A percentile compares a stretch with the other conserved stretches of the same genome.
Conservation (phyloP, 2,888 invertebrate species). For the Agrotis ipsilon region DNA sequence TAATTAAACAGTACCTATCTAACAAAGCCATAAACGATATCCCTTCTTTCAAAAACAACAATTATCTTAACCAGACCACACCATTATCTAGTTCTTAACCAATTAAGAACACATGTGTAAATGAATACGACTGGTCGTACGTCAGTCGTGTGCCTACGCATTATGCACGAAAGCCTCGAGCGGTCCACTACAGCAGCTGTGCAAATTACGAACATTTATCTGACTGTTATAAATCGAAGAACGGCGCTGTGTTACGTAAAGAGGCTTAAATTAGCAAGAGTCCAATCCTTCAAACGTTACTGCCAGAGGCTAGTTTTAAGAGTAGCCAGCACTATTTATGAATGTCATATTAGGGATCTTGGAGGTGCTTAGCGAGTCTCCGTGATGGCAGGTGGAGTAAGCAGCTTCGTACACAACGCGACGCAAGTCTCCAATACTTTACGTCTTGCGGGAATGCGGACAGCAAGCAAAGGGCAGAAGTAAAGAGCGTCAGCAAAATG, state of each 20-base stretch:
- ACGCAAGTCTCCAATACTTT: too few relatives aligned
- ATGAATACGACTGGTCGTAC: constrained; percentile 36
- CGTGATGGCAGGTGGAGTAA: too few relatives aligned
- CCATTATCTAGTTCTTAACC: constrained; percentile 15
- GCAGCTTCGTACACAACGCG: too few relatives aligned
- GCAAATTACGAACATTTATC: constrained; percentile 58
- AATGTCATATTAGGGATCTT: constrained; percentile 11
- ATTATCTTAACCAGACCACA: constrained; percentile 1
- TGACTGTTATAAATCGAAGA: constrained; percentile 54
- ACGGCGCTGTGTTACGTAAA: constrained; percentile 32
- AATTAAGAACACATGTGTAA: constrained; percentile 53
- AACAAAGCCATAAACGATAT: neutral
- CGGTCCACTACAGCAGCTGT: constrained; percentile 48
- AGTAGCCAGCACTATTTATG: neutral
- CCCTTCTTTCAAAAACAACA: neutral
- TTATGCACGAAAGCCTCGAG: constrained; percentile 33
- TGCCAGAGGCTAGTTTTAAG: neutral
- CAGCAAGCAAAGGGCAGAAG: too few relatives aligned
- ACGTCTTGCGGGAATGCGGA: too few relatives aligned
- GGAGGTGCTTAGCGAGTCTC: too few relatives aligned
- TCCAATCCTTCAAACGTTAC: constrained; percentile 19
- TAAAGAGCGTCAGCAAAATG: too few relatives aligned
- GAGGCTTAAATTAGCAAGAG: constrained; percentile 28
- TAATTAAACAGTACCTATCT: neutral
- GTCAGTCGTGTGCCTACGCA: constrained; percentile 37